Base-by-base conservation (phyloP, 2,113 vertebrate genomes). In the Anguilla japonica region DNA sequence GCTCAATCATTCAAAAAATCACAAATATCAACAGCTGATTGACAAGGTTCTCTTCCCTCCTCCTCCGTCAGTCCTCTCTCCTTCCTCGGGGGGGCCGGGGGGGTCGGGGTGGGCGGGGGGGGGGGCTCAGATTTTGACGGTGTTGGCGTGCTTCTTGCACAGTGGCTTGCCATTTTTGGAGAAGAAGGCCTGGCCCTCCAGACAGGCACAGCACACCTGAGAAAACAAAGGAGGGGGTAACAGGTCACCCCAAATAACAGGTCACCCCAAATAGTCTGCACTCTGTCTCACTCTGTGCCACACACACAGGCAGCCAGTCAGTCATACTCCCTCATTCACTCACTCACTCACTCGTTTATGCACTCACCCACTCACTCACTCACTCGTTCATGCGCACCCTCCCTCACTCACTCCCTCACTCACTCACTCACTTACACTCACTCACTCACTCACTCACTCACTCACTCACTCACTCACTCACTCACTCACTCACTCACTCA, bases 131-230 rank as follows among this genome's bases (percentile, higher is more conserved):
- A 98, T 94, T 91, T 98, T 98, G 89, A 98, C 75, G 79, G 96
- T 96, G 89, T 98, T 95, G 86, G 97, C 97, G 0, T 99, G 98
- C 91, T 99, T 99, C 95, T 98, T 99, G 95, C 98, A 99, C 43
- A 99, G 95, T 26, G 97, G 97, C 89, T 99, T 99, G 90, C 98
- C 97, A 91, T 98, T 99, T 93, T 98, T 99, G 88, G 97, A 98
- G 94, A 97, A 99, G 94, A 99, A 99, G 7, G 95, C 95, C 88
- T 98, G 97, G 18, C 97, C 97, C 89, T 99, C 97, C 93, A 99
- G 94, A 89, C 96, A 95, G 84, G 96, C 96, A 91, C 93, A 98
- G 88, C 98, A 99, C 13, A 99, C 95, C 97, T 99, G 91, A 89
- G 92, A 29, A 84, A 84, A 83, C 29, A 86, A 50, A 40, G 13